phyloP scores from a whole-genome alignment of 2,888 invertebrate species.

The Apotomis turbidana region DNA sequence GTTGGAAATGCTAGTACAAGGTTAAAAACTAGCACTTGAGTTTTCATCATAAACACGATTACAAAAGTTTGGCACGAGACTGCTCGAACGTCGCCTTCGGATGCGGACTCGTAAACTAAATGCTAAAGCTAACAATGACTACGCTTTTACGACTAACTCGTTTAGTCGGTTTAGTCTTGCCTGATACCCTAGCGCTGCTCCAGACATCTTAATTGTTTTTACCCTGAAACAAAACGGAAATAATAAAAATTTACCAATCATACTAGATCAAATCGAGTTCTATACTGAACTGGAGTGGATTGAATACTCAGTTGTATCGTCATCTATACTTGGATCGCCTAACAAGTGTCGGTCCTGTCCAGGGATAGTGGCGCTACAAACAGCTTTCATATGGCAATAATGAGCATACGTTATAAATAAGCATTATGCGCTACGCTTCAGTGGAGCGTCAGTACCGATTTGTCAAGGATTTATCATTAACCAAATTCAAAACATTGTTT shows the following conservation, averaged over 20 bases:
- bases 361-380: too few relatives aligned
- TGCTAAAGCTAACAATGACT: slow-evolving; percentile 77
- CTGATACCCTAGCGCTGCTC: slow-evolving; percentile 55
- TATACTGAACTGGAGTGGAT: too few relatives aligned
- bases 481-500: too few relatives aligned
- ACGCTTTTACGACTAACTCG: slow-evolving; percentile 62
- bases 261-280: too few relatives aligned
- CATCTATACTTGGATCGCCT: too few relatives aligned
- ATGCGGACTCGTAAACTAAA: slow-evolving; percentile 54
- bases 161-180: slow-evolving; percentile 53
- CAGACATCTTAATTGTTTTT: slow-evolving; percentile 51
- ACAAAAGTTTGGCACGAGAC: slow-evolving; percentile 61
- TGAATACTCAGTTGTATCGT: too few relatives aligned
- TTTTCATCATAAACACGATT: slow-evolving; percentile 38
- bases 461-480: too few relatives aligned
- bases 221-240: slow-evolving; percentile 62
- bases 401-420: too few relatives aligned
- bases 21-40: slow-evolving; percentile 10
- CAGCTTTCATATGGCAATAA: too few relatives aligned
- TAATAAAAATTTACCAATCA: not conserved
- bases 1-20: not conserved
- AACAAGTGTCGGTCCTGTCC: too few relatives aligned
- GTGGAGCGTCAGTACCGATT: slow-evolving; percentile 65
- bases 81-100: slow-evolving; percentile 55
- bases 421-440: too few relatives aligned